Percentiles rank a stretch among this genome's conserved stretches.
Evolutionary conservation across 2,113 vertebrate genomes (phyloP).

Genomic region (Ochotona princeps): DNA sequence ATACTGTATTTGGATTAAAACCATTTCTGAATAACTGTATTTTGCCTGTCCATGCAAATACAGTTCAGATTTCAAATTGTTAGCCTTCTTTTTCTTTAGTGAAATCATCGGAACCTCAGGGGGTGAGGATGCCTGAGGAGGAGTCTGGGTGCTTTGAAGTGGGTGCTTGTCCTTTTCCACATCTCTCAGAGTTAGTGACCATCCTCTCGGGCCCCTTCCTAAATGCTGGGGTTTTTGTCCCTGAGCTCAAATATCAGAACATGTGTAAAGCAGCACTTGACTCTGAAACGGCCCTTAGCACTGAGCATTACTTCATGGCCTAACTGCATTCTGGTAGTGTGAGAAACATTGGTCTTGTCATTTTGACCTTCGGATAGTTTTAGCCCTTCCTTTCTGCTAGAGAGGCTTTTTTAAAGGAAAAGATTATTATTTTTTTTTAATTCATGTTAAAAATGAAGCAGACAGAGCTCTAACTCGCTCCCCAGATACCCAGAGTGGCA

Average conservation of each 20-base stretch:
- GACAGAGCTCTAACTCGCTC: too few relatives aligned
- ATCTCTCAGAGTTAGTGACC: neutral
- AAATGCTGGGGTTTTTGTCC: neutral
- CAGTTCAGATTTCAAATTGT: constrained; percentile 71
- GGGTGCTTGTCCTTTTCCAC: constrained; percentile 3
- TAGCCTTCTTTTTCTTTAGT: constrained; percentile 51
- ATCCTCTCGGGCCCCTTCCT: neutral
- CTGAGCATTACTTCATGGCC: neutral
- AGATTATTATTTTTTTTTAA: too few relatives aligned
- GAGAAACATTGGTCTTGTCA: neutral
- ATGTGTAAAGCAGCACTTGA: neutral
- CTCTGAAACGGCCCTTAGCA: neutral
- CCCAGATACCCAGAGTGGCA: too few relatives aligned
- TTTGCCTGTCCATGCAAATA: constrained; percentile 68
- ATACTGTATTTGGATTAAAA: constrained; percentile 71
- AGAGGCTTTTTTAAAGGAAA: too few relatives aligned
- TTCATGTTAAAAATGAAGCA: too few relatives aligned
- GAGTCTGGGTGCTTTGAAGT: constrained; percentile 4
- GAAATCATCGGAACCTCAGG: constrained; percentile 58
- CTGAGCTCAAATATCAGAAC: neutral
- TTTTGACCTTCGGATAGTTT: neutral
- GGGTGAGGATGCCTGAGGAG: neutral
- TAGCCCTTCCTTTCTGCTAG: too few relatives aligned
- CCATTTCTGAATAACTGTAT: constrained; percentile 64
- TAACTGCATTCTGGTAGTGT: neutral